A percentile compares a stretch with the other conserved stretches of the same genome.
These are phyloP conservation scores for Sesamia nonagrioides DNA, from an alignment of 1,140 invertebrate genomes.

Conservation along the genomic window DNA sequence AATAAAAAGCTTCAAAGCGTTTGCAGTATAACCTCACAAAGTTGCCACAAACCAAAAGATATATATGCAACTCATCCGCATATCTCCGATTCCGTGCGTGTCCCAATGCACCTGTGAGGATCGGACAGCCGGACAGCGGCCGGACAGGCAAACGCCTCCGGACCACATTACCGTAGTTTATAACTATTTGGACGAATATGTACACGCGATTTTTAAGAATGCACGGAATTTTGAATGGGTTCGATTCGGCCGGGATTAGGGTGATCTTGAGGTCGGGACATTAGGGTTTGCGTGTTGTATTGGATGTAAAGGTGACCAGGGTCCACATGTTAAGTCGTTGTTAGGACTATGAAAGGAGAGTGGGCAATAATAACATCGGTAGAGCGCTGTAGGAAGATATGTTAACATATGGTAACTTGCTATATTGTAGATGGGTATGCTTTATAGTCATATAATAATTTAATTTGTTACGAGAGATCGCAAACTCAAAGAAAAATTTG, in stretches of 20 bases:
- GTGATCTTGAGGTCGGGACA: slow-evolving; percentile 9
- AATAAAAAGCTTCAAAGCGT: not conserved
- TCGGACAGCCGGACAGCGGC: slow-evolving; percentile 24
- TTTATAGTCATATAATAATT: not conserved
- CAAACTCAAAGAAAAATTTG: not conserved
- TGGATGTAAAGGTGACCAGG: not conserved
- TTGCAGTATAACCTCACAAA: not conserved
- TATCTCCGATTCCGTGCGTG: slow-evolving; percentile 33
- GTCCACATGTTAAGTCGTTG: not conserved
- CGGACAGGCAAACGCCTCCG: slow-evolving; percentile 25
- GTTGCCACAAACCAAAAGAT: slow-evolving; percentile 27
- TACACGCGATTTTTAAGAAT: slow-evolving; percentile 35
- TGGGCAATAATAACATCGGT: too few species aligned
- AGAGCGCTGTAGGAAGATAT: too few species aligned
- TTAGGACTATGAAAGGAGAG: not conserved
- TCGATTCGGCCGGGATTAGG: not conserved
- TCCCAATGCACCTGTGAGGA: slow-evolving; percentile 38
- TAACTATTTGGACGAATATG: not conserved
- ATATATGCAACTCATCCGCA: slow-evolving; percentile 15
- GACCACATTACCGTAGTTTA: slow-evolving; percentile 39
- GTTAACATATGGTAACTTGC: too few species aligned
- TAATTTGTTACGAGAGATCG: not conserved
- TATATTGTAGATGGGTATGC: not conserved
- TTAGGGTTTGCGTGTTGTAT: not conserved
- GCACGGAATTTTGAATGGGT: slow-evolving; percentile 26